These are phyloP conservation scores for Sternotherus odoratus DNA, from an alignment of 2,797 vertebrate species.

Conservation along the genomic window DNA sequence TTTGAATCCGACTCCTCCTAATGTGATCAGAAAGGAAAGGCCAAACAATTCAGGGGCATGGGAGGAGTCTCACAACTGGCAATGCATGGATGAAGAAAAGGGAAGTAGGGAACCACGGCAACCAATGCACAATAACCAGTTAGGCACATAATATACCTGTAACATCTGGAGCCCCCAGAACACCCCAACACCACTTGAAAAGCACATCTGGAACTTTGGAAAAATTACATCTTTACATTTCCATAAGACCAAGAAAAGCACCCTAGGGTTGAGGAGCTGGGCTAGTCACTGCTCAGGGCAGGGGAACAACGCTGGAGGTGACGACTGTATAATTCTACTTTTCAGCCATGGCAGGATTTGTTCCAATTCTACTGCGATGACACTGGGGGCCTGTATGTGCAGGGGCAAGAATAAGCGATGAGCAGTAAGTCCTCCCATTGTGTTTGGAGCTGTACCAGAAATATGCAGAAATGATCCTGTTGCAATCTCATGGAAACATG, in stretches of 20 bases:
- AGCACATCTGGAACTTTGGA: neutral
- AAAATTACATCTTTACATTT: conserved; percentile 5
- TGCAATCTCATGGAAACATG: neutral
- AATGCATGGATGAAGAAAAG: neutral
- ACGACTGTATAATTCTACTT: neutral
- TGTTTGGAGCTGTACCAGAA: neutral
- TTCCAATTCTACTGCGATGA: neutral
- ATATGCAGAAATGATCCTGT: neutral
- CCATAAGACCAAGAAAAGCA: neutral
- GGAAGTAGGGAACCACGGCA: neutral
- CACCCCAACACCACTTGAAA: neutral
- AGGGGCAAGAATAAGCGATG: neutral
- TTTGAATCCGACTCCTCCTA: neutral
- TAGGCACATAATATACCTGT: fast-evolving
- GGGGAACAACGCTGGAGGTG: neutral
- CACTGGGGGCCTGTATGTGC: neutral
- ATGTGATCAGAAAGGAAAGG: neutral
- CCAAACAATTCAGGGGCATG: neutral
- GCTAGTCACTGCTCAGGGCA: neutral
- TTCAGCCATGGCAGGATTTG: neutral
- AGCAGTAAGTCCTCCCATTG: neutral
- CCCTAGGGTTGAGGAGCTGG: neutral
- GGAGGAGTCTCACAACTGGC: neutral
- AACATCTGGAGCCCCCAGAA: neutral
- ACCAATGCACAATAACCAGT: neutral